Conservation (phyloP, 2,888 invertebrate species). For the Dusona sp. region DNA sequence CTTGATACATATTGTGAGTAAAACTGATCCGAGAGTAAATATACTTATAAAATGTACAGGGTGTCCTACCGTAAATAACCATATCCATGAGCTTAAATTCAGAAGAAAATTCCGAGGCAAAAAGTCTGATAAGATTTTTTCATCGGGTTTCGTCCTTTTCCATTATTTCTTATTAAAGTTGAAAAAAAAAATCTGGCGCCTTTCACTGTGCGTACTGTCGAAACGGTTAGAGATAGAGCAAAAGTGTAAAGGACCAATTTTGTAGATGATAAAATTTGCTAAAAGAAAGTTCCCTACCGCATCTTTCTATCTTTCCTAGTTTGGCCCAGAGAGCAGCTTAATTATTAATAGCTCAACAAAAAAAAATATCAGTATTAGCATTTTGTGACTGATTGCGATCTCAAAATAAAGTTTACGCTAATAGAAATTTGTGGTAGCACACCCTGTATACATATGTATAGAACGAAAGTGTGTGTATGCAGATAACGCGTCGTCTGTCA, state of each 20-base stretch:
- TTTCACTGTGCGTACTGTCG: background rate
- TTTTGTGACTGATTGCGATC: background rate
- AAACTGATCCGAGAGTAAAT: constrained; percentile 16
- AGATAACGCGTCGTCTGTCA: constrained; percentile 42
- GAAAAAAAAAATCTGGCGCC: background rate
- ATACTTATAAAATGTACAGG: background rate
- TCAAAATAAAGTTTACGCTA: background rate
- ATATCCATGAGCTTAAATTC: background rate
- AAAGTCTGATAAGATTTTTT: background rate
- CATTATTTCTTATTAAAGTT: background rate
- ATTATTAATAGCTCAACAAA: background rate
- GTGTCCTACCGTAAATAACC: background rate
- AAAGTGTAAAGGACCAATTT: background rate
- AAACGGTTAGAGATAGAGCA: background rate
- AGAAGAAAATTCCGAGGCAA: background rate
- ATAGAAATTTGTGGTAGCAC: background rate
- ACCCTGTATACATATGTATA: background rate
- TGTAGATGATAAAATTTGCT: background rate
- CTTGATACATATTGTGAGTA: constrained; percentile 30
- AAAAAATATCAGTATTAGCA: background rate
- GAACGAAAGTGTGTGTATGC: constrained; percentile 1
- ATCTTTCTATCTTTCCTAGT: background rate
- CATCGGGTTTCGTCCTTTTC: background rate
- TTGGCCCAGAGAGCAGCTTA: background rate
- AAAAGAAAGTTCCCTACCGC: background rate